Conservation (phyloP, 2,113 vertebrate genomes). For the Choloepus hoffmanni region DNA sequence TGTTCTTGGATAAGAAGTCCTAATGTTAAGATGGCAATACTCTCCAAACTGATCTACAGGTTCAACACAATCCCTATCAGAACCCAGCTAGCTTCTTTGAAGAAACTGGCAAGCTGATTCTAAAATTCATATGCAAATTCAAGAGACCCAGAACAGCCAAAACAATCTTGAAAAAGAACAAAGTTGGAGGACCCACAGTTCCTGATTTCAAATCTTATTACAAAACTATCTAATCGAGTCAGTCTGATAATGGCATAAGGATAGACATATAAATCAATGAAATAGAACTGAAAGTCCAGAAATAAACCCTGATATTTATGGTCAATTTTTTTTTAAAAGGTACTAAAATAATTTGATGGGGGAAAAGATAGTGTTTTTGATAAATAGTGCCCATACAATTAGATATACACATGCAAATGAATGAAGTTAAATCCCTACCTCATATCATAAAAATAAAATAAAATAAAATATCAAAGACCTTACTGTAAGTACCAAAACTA, state of each 20-base stretch:
- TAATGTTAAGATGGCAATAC: not conserved
- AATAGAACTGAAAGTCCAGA: not conserved
- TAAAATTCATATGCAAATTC: not conserved
- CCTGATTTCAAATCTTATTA: not conserved
- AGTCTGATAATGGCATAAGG: not conserved
- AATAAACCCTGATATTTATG: not conserved
- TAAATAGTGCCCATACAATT: not conserved
- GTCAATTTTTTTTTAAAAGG: not conserved
- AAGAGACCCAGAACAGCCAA: not conserved
- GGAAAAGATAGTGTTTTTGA: not conserved
- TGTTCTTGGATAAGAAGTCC: not conserved
- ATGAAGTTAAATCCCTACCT: not conserved
- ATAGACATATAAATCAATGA: not conserved
- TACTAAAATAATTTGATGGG: not conserved
- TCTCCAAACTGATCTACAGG: not conserved
- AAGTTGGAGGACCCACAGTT: not conserved
- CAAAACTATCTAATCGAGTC: not conserved
- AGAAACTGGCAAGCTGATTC: not conserved
- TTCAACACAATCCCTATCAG: not conserved
- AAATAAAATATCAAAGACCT: not conserved
- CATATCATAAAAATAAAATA: not conserved
- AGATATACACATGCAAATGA: not conserved
- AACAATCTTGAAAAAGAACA: not conserved
- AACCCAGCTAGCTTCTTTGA: not conserved
- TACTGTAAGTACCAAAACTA: not conserved